Base-by-base conservation (phyloP, 2,888 invertebrate genomes). In the Drosophila peninsularis region DNA sequence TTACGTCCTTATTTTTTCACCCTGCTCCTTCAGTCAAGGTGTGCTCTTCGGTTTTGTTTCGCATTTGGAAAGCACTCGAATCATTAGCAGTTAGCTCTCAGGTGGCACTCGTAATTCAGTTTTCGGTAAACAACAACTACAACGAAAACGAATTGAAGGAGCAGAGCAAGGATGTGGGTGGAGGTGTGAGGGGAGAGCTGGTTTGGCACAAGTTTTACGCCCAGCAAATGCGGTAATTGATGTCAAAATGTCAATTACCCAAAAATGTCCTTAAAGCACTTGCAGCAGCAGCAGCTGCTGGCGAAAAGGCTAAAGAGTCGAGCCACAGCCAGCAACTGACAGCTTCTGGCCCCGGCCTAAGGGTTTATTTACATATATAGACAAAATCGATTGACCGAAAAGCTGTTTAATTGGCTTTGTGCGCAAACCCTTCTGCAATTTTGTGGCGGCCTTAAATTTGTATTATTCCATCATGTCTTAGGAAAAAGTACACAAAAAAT, bases 191-290 rank as follows among this genome's bases (percentile, higher is more conserved):
- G 45, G 27, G 2, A 19, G 50, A 6, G 50, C 14, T 32, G 64
- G 34, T n/a, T 36, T 50, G 60, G 65, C 44, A 58, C 69, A 74
- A 75, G 62, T 71, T 71, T 62, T 67, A 57, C 63, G 62, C 58
- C 78, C 67, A 57, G 58, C 67, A 73, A 83, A 69, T 84, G 78
- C 68, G 77, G 72, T 79, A 82, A 86, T 81, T 79, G 74, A 76
- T 84, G 84, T 87, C 80, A 75, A 85, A 78, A 87, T 83, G 82
- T 80, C 84, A 86, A 82, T 86, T 86, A 79, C 71, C 78, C 68
- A 64, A 79, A 82, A 82, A 82, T 80, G 78, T 82, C 70, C 80
- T 82, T 82, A 79, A 76, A 80, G 73, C 79, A 85, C 82, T 82
- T 73, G 75, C 67, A 57, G 36, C 27, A 27, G 27, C 5, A 27